These are phyloP conservation scores for Craniophora ligustri DNA, from an alignment of 2,888 invertebrate species.

Conservation along the genomic window DNA sequence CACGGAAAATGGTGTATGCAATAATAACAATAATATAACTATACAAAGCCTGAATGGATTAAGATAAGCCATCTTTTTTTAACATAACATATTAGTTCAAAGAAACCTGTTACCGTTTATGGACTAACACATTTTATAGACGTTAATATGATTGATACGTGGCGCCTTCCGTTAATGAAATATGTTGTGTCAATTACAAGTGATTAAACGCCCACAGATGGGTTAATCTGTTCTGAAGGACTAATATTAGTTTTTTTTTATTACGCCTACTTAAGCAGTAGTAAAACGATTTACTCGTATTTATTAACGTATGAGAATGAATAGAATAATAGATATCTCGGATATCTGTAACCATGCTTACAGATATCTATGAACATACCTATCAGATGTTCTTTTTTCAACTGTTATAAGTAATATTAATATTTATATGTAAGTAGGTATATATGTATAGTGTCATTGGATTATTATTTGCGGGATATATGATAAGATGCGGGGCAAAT, in stretches of 20 bases:
- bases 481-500: too few relatives aligned
- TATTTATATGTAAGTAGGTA: too few relatives aligned
- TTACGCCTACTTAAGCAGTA: background rate
- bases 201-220: constrained; percentile 34
- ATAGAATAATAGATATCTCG: too few relatives aligned
- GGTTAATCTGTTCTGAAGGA: constrained; percentile 3
- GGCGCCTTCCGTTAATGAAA: constrained; percentile 30
- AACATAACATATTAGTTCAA: background rate
- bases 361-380: too few relatives aligned
- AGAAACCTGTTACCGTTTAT: constrained; percentile 18
- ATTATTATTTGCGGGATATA: too few relatives aligned
- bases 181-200: constrained; percentile 43
- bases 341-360: too few relatives aligned
- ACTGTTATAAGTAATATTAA: too few relatives aligned
- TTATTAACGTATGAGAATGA: background rate
- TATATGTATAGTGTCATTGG: too few relatives aligned
- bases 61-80: background rate
- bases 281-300: constrained; percentile 8
- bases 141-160: constrained; percentile 30
- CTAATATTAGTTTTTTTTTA: background rate
- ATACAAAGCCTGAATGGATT: background rate
- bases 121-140: constrained; percentile 5
- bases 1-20: too few relatives aligned
- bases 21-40: too few relatives aligned
- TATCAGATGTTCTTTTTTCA: too few relatives aligned